A percentile compares a stretch with the other conserved stretches of the same genome.
Evolutionary conservation across 2,113 vertebrate species (phyloP).

Genomic region (Neogale vison): DNA sequence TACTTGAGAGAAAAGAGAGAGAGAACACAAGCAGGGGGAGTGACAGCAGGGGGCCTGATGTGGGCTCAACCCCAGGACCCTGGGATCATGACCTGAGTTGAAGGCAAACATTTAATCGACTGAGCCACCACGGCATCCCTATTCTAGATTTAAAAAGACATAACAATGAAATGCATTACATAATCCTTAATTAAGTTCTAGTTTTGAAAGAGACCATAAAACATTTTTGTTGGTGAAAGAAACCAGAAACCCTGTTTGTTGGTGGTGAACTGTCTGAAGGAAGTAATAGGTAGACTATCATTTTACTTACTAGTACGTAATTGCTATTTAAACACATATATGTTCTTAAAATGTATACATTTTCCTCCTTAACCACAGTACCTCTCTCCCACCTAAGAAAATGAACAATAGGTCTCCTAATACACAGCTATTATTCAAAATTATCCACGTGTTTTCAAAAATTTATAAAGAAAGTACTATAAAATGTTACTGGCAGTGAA

Average conservation of each 20-base stretch:
- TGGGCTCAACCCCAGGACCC: too few species aligned
- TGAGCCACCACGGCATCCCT: background rate
- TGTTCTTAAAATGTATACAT: background rate
- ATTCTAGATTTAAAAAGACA: background rate
- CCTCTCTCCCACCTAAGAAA: background rate
- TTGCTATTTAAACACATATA: background rate
- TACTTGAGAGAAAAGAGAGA: background rate
- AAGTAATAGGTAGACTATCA: background rate
- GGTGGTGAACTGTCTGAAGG: background rate
- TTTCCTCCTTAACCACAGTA: background rate
- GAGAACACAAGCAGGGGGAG: background rate
- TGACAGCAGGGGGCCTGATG: background rate
- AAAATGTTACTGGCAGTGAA: background rate
- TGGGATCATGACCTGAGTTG: background rate
- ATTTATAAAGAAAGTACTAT: background rate
- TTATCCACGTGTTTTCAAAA: background rate
- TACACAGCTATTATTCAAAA: conserved; percentile 24
- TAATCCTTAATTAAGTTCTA: background rate
- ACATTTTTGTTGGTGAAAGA: background rate
- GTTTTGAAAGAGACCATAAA: background rate
- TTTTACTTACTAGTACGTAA: background rate
- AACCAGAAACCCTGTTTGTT: background rate
- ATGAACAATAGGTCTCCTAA: background rate
- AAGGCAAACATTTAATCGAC: background rate
- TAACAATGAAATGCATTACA: background rate